Conservation (phyloP, 1,140 invertebrate genomes). For the Limonius californicus region DNA sequence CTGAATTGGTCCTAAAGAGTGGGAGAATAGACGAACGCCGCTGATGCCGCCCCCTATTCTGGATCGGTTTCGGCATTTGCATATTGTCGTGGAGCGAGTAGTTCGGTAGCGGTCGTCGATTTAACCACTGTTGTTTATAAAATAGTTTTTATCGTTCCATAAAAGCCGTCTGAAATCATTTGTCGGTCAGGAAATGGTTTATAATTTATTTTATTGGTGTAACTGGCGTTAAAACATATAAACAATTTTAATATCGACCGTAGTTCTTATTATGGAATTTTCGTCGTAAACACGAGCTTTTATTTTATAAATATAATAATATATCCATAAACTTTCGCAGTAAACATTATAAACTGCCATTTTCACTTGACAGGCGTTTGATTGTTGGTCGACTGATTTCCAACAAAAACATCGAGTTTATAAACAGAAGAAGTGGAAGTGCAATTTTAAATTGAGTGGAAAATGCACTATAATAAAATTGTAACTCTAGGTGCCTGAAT, state of each 20-base stretch:
- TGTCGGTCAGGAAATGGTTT: background rate
- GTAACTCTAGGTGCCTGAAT: background rate
- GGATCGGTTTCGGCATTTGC: background rate
- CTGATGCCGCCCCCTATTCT: constrained; percentile 1
- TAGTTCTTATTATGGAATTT: background rate
- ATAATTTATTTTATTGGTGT: background rate
- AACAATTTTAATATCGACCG: background rate
- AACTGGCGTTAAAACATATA: background rate
- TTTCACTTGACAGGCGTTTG: no score
- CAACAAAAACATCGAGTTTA: background rate
- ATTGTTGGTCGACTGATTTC: no score
- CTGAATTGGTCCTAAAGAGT: background rate
- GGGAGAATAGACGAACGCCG: background rate
- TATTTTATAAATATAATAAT: background rate
- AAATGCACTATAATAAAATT: background rate
- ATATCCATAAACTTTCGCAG: background rate
- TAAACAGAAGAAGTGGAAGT: background rate
- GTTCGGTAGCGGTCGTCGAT: background rate
- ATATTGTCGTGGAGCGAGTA: background rate
- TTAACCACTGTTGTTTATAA: background rate
- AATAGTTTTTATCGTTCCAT: background rate
- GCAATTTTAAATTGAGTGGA: background rate
- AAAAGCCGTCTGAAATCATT: background rate
- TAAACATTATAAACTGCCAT: no score
- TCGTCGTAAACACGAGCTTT: background rate